Percentiles rank a stretch among this genome's conserved stretches.
Evolutionary conservation across 2,113 vertebrate species (phyloP).

Genomic region (Oceanodroma tethys): DNA sequence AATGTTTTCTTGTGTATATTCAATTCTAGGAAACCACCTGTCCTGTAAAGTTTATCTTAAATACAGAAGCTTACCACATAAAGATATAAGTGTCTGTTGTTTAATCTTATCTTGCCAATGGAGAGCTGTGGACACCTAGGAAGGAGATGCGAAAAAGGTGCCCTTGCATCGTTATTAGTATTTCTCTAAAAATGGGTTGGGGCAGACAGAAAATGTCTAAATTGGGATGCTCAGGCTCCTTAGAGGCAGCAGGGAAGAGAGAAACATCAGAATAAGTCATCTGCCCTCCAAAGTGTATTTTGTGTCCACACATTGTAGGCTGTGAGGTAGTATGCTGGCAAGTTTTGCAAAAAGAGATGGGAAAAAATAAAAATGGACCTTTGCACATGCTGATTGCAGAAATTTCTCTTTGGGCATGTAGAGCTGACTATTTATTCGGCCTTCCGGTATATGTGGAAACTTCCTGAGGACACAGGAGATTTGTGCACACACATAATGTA

Average conservation of each 20-base stretch:
- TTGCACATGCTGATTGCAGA: background rate
- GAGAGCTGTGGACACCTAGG: background rate
- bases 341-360: background rate
- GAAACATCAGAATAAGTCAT: background rate
- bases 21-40: conserved; percentile 24
- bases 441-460: background rate
- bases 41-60: conserved; percentile 58
- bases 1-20: conserved; percentile 36
- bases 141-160: background rate
- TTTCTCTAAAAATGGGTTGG: background rate
- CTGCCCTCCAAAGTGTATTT: background rate
- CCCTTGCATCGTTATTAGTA: background rate
- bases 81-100: conserved; percentile 15
- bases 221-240: background rate
- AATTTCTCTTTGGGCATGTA: background rate
- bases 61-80: conserved; percentile 52
- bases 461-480: background rate
- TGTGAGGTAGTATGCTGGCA: background rate
- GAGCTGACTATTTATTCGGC: background rate
- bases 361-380: background rate
- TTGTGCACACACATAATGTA: background rate
- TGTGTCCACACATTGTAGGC: background rate
- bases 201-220: background rate
- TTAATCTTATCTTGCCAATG: background rate
- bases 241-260: background rate